A percentile compares a stretch with the other conserved stretches of the same genome.
These are phyloP conservation scores for Heliconius himera DNA, from an alignment of 1,140 invertebrate genomes.

Conservation along the genomic window DNA sequence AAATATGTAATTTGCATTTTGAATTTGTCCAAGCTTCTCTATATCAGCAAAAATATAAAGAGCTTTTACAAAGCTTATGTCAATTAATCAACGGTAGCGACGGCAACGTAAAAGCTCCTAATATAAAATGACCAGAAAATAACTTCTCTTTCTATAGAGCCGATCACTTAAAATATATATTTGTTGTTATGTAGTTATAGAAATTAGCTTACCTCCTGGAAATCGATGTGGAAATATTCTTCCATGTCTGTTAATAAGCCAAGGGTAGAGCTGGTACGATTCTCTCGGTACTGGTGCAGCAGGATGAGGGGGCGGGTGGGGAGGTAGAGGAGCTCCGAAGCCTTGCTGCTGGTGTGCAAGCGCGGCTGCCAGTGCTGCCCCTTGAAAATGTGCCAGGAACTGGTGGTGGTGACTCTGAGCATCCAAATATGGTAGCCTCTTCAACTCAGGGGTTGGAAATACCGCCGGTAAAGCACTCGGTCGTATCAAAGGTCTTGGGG, in stretches of 20 bases:
- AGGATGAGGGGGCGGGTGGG: conserved; percentile 82
- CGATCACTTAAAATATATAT: background rate
- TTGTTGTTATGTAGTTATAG: background rate
- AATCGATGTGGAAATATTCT: conserved; percentile 94
- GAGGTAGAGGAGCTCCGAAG: conserved; percentile 79
- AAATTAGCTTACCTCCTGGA: conserved; percentile 88
- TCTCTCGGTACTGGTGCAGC: conserved; percentile 86
- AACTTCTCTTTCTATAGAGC: background rate
- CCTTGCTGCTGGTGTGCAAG: conserved; percentile 84
- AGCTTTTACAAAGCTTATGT: background rate
- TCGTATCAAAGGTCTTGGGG: conserved; percentile 80
- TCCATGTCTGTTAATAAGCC: conserved; percentile 93
- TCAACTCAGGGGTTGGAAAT: conserved; percentile 83
- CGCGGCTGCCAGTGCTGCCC: conserved; percentile 85
- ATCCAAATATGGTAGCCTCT: conserved; percentile 83
- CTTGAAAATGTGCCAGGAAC: conserved; percentile 88
- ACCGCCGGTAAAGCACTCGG: conserved; percentile 82
- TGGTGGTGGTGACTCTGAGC: conserved; percentile 84
- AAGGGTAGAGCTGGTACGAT: conserved; percentile 94
- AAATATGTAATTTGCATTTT: too few species aligned
- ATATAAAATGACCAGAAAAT: background rate
- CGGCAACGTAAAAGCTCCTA: conserved; percentile 7
- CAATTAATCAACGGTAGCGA: conserved; percentile 5
- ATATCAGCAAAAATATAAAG: background rate
- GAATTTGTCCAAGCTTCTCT: background rate